phyloP scores from a whole-genome alignment of 2,113 vertebrate species.

The Jaculus jaculus region DNA sequence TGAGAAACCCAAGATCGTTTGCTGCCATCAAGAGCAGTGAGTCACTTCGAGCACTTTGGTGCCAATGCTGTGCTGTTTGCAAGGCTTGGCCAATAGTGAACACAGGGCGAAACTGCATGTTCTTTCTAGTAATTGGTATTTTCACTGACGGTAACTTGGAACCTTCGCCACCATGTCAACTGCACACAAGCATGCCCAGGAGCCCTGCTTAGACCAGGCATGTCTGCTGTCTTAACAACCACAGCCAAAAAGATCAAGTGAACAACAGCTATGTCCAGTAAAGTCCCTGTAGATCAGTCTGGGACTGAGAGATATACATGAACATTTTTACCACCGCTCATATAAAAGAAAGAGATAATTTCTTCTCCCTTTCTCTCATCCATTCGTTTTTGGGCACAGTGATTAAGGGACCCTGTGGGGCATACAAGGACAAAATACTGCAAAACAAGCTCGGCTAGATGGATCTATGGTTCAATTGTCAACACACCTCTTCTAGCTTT shows the following conservation, averaged over 20 bases:
- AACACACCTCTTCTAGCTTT: not conserved
- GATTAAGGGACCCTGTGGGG: not conserved
- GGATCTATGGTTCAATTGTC: not conserved
- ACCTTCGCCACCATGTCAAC: constrained; percentile 34
- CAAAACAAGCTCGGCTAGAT: not conserved
- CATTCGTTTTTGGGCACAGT: not conserved
- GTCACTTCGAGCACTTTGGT: not conserved
- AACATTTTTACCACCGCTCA: not conserved
- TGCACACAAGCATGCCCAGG: constrained; percentile 36
- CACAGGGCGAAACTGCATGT: not conserved
- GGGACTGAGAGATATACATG: constrained; percentile 68
- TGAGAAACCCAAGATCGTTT: not conserved
- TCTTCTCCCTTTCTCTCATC: no score
- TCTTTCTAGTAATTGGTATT: constrained; percentile 61
- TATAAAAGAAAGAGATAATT: not conserved
- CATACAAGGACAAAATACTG: not conserved
- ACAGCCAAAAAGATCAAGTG: constrained; percentile 72
- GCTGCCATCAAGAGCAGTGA: not conserved
- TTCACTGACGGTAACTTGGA: constrained; percentile 7
- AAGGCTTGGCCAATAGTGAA: not conserved
- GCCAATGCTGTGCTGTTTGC: not conserved
- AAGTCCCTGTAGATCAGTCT: constrained; percentile 62
- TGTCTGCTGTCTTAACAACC: constrained; percentile 34
- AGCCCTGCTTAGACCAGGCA: constrained; percentile 44
- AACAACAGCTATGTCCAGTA: constrained; percentile 58